Evolutionary conservation across 2,888 invertebrate genomes (phyloP).

Genomic region (Parnassius glacialis): DNA sequence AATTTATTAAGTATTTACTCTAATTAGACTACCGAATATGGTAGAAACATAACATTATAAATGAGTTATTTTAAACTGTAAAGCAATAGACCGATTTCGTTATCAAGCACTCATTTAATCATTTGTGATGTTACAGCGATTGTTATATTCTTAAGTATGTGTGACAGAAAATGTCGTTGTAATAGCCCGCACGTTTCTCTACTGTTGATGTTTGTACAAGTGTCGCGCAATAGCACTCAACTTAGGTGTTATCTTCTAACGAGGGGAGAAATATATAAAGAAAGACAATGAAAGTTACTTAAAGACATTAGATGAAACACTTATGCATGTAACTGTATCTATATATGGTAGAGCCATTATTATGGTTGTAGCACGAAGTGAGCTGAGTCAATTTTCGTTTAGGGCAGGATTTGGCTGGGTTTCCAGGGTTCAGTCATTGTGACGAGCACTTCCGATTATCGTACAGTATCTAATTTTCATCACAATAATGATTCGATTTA

Average conservation of each 20-base stretch:
- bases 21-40: background rate
- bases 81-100: background rate
- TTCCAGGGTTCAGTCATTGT: too few relatives aligned
- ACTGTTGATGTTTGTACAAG: constrained; percentile 13
- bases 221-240: constrained; percentile 7
- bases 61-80: too few relatives aligned
- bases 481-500: too few relatives aligned
- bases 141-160: constrained; percentile 10
- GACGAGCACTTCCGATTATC: too few relatives aligned
- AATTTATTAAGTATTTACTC: background rate
- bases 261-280: constrained; percentile 3
- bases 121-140: constrained; percentile 5
- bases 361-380: too few relatives aligned
- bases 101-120: constrained; percentile 3
- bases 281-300: constrained; percentile 3
- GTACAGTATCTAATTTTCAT: too few relatives aligned
- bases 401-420: too few relatives aligned
- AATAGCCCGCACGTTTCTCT: constrained; percentile 20
- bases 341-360: too few relatives aligned
- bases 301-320: background rate
- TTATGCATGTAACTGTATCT: too few relatives aligned
- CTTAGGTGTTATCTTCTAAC: constrained; percentile 9
- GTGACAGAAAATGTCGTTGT: constrained; percentile 20
- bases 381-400: too few relatives aligned
- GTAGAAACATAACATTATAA: too few relatives aligned